Evolutionary conservation across 2,888 invertebrate genomes (phyloP), one percentile per base, ranked within the genome.

Genomic region (Dasypogon diadema): DNA sequence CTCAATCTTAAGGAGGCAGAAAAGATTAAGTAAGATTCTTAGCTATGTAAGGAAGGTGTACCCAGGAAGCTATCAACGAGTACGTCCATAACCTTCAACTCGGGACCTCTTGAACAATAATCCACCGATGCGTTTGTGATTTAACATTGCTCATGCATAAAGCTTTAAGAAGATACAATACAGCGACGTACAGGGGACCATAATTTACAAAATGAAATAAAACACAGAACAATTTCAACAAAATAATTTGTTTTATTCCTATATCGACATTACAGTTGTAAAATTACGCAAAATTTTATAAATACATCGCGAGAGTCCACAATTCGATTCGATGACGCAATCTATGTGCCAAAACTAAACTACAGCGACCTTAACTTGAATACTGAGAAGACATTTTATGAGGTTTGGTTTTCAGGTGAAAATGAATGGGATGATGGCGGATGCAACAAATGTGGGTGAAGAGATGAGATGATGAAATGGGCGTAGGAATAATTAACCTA

Each of bases 341-440:
- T 26, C 46, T 70, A 54, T 70, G 54, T 34, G 70, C 70, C 70
- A 54, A 54, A 34, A 54, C 54, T 70, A 34, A 54, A 70, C 70
- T 70, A 70, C 30, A 70, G 26, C 54, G 63, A 63, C 51, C 54
- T 75, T 63, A 75, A 54, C 65, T 54, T 51, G 60, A 75, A 75
- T 75, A 63, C 54, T 75, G 63, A 75, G 30, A 54, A 37, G 90
- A 30, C 89, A 87, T 0, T 89, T 70, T 26, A 70, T 70, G 70
- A 30, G 70, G 16, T 51, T 30, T 16, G 34, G n/a, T 30, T 42
- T 1, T 12, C 42, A 12, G 37, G 16, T 21, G 16, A 21, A 48
- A 48, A 14, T n/a, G 16, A 48, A 48, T 14, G 48, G n/a, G 10
- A 48, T 48, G 68, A 68, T 51, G 22, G 37, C n/a, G 42, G 21